Evolutionary conservation across 2,797 vertebrate genomes (phyloP).

Genomic region (Rhynchonycteris naso): DNA sequence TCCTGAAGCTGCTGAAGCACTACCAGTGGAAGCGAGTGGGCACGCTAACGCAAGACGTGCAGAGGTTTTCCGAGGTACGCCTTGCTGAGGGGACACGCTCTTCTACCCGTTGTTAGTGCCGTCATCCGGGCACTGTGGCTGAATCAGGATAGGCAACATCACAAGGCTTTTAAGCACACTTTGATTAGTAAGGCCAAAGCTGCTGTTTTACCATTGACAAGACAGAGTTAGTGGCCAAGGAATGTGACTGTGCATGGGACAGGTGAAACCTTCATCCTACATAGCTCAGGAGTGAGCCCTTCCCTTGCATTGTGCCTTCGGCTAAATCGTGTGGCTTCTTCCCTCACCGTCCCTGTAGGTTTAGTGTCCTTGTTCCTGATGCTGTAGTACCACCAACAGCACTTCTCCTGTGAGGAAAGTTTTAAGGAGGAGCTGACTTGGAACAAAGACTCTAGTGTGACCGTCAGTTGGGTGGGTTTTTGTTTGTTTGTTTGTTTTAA

Average conservation of each 20-base stretch:
- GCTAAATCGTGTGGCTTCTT: rapidly evolving
- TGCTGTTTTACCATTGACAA: too few species aligned
- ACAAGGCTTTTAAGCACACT: not conserved
- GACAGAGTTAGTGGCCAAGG: not conserved
- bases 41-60: constrained; percentile 98
- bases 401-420: not conserved
- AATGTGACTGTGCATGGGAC: not conserved
- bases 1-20: constrained; percentile 95
- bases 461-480: not conserved
- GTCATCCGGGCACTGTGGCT: not conserved
- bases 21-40: constrained; percentile 98
- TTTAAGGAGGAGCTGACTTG: not conserved
- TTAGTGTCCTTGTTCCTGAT: not conserved
- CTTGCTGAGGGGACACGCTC: rapidly evolving
- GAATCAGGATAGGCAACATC: rapidly evolving
- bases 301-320: not conserved
- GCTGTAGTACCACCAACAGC: not conserved
- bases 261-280: not conserved
- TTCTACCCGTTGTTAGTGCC: too few species aligned
- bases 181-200: not conserved
- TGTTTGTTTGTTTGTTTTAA: not conserved
- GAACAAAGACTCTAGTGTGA: not conserved
- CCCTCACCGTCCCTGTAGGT: not conserved
- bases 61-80: constrained; percentile 98
- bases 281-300: not conserved